A percentile compares a stretch with the other conserved stretches of the same genome.
phyloP scores from a whole-genome alignment of 2,888 invertebrate species.

The Rapana venosa region DNA sequence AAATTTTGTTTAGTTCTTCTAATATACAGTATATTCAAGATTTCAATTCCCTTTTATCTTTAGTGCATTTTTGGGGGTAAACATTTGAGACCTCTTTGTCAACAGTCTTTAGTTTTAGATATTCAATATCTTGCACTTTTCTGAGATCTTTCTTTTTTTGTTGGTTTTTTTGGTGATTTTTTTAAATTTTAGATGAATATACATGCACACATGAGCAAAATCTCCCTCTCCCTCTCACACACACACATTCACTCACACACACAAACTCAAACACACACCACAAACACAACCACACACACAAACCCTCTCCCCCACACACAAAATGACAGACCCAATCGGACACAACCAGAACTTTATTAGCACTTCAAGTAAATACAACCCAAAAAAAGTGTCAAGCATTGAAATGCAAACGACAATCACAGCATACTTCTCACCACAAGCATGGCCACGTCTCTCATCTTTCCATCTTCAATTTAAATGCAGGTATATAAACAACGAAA shows the following conservation, averaged over 20 bases:
- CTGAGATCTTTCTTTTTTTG: too few species aligned
- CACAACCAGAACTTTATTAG: not conserved
- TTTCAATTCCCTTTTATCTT: too few species aligned
- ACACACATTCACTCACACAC: not conserved
- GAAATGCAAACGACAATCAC: not conserved
- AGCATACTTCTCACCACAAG: not conserved
- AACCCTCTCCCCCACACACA: not conserved
- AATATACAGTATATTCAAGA: too few species aligned
- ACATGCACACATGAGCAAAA: not conserved
- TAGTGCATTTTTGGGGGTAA: too few species aligned
- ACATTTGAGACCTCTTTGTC: too few species aligned
- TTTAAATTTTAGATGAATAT: too few species aligned
- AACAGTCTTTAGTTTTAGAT: too few species aligned
- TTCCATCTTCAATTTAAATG: not conserved
- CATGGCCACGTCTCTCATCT: not conserved
- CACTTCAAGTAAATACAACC: not conserved
- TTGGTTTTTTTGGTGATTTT: too few species aligned
- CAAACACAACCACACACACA: not conserved
- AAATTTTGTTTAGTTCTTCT: too few species aligned
- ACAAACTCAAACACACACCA: not conserved
- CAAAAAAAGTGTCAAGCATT: not conserved
- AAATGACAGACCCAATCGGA: not conserved
- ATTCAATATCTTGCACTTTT: too few species aligned
- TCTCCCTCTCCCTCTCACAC: not conserved
- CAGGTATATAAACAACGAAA: not conserved